Evolutionary conservation across 2,113 vertebrate genomes (phyloP), one percentile per base, ranked within the genome.

Genomic region (Brachyhypopomus occidentalis): DNA sequence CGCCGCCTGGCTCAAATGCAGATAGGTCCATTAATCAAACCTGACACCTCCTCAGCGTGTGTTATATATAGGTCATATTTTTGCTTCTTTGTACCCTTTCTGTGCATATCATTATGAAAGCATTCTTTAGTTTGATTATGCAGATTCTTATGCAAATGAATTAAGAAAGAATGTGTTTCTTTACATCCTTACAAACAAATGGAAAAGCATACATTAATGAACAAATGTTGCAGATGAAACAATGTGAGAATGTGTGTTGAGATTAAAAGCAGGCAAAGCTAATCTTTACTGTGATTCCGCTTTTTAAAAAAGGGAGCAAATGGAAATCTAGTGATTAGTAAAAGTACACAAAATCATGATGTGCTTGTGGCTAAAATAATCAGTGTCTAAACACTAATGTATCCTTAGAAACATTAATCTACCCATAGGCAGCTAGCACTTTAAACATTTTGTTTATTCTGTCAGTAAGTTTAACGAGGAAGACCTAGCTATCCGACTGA

Each of bases 401-500:
- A 6, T 45, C 41, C 6, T 80, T 20, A 41, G 52, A 41, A 52
- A 14, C 5, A 11, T 5, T 45, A 45, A 45, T 45, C 41, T 45
- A 6, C 1, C 41, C 6, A 72, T 20, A 41, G 52, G 45, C 38
- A 75, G 5, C 30, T 64, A 59, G 8, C 27, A 17, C 23, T 27
- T 52, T 52, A 8, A 52, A 45, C 12, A 4, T 41, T 5, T 60
- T 75, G 45, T 58, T 72, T 23, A 48, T 70, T 27, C 25, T 73
- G 3, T 23, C 5, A 75, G 38, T 30, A 83, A 80, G 79, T 66
- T 23, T 63, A 82, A 55, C 75, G 80, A 58, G 72, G 36, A 75
- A 83, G 75, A 66, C 34, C 72, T 41, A 74, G 67, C 80, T 83
- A 79, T 85, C 81, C 80, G 84, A 69, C 73, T 76, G 55, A 45